Evolutionary conservation across 2,888 invertebrate genomes (phyloP), one percentile per base, ranked within the genome.

Genomic region (Biston betularia): DNA sequence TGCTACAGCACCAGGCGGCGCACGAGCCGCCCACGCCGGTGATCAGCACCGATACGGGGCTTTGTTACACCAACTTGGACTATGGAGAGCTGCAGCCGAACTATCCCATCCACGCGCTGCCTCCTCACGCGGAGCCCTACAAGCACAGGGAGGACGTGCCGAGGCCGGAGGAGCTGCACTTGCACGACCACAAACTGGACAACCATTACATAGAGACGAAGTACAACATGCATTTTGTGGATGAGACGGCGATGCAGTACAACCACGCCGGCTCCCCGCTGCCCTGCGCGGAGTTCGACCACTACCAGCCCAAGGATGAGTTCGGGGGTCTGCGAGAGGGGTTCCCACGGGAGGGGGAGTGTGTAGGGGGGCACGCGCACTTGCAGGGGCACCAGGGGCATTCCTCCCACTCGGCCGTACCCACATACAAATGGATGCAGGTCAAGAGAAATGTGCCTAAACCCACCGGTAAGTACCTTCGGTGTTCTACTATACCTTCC

Each of bases 371-470:
- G 34, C 91, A 89, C 75, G 84, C 87, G 35, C 90, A 89, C 68
- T 80, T 86, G 67, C 81, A 82, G 78, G 73, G 75, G 7, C 86
- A 92, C 77, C 82, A 89, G 85, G 77, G 89, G 72, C 86, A 93
- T 78, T 73, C 95, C 85, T 81, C 95, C 80, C 96, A 95, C 75
- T 92, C 95, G 12, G 93, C 95, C 56, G 96, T 98, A 69, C 98
- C 98, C 34, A 98, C 98, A 0, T 99, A 99, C 92, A 98, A 99
- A 89, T 99, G 99, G 99, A 99, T 99, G 99, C 98, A 99, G 94
- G 97, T 99, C 81, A 99, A 99, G 93, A 95, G 99, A 89, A 98
- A 98, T 90, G 97, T 98, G 76, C 98, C 98, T 57, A 99, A 99
- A 92, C 98, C 98, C 78, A 94, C 97, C 88, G 97, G 98, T 97